A percentile compares a stretch with the other conserved stretches of the same genome.
These are phyloP conservation scores for Rhinoptilus africanus DNA, from an alignment of 2,113 vertebrate species.

Conservation along the genomic window DNA sequence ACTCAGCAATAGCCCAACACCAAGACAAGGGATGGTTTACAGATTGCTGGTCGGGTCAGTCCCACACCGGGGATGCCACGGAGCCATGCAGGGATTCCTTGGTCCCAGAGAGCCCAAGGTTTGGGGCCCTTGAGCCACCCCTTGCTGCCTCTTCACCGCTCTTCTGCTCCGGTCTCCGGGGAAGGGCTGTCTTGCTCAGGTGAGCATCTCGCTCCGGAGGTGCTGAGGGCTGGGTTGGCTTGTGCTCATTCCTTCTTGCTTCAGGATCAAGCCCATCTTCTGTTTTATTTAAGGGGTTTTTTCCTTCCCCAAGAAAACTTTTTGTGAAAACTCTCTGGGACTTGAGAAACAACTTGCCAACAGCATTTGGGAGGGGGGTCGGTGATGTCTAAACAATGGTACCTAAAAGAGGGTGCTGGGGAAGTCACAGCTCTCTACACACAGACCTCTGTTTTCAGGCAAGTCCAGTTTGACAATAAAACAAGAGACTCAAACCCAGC, in stretches of 20 bases:
- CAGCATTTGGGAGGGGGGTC: too few relatives aligned
- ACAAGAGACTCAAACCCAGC: not conserved
- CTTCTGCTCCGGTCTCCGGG: rapidly evolving
- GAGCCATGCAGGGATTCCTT: rapidly evolving
- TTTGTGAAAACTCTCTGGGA: not conserved
- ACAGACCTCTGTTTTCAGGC: not conserved
- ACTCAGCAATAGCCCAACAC: not conserved
- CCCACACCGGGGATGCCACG: rapidly evolving
- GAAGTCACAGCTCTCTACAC: not conserved
- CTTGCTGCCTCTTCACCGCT: not conserved
- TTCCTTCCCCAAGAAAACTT: not conserved
- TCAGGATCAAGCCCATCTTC: not conserved
- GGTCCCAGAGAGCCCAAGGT: not conserved
- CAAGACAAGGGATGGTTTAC: not conserved
- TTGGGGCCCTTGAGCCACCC: not conserved
- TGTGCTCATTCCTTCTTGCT: rapidly evolving
- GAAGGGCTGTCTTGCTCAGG: not conserved
- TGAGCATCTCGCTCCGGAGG: not conserved
- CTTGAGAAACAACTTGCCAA: not conserved
- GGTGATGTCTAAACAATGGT: rapidly evolving
- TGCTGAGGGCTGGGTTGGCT: not conserved
- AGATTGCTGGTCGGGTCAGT: not conserved
- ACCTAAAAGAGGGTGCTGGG: not conserved
- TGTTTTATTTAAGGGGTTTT: not conserved
- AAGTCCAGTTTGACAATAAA: not conserved